Evolutionary conservation across 2,113 vertebrate species (phyloP), one percentile per base, ranked within the genome.

Genomic region (Pteronura brasiliensis): DNA sequence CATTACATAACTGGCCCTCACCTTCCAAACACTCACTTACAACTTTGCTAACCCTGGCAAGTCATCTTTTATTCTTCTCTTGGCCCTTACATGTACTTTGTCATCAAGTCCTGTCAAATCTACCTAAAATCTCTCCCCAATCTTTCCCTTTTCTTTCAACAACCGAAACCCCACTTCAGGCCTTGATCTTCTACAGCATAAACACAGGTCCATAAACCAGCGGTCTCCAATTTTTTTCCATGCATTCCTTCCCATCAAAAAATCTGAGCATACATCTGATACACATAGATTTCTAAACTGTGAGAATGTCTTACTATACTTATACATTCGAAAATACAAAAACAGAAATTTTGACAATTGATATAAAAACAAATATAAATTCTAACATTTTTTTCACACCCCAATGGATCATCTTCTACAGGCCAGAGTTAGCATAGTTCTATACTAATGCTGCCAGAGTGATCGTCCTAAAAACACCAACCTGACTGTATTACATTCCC

Each of bases 41-140:
- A 96, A 88, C 79, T 89, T 79, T n/a, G 52, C 65, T 94, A 96
- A 94, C 34, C 44, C 15, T 44, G 36, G 83, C 67, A 92, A 92
- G 80, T 89, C 67, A 92, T 92, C 92, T 96, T 88, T 82, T 49
- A 97, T 47, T 85, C 57, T 96, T 79, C 82, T 80, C 77, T 97
- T 14, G 0, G 25, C 84, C 83, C 61, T 83, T 55, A 39, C 49
- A 59, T 27, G n/a, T 86, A 85, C 87, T 83, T 55, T 90, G 74
- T 90, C 86, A 96, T 12, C 69, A 93, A 74, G 55, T 81, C 47
- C 86, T 92, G n/a, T 92, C 63, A 81, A 42, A 88, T 90, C 42
- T 52, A 90, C 36, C 85, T 93, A 91, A 96, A 82, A 94, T 88
- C 85, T 93, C 67, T 67, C 95, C 87, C 55, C 72, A 91, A 87